A percentile compares a stretch with the other conserved stretches of the same genome.
These are phyloP conservation scores for Bombus superbus DNA, from an alignment of 1,140 invertebrate species.

Conservation along the genomic window DNA sequence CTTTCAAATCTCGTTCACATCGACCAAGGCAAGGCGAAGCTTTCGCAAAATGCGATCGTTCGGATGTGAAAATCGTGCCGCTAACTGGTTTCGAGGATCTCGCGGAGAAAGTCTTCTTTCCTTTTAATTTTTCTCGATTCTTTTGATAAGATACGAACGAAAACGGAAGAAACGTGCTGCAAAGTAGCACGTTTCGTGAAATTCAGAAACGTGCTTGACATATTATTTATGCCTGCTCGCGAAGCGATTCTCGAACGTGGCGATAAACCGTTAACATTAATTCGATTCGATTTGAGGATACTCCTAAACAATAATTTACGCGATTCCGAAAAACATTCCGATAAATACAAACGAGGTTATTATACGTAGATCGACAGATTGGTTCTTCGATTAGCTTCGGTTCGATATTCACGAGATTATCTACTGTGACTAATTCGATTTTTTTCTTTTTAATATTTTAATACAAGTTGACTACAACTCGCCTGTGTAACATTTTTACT, in stretches of 20 bases:
- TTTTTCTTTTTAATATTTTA: neutral
- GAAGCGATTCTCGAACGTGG: neutral
- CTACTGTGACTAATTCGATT: neutral
- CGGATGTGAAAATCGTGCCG: neutral
- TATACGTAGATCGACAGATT: neutral
- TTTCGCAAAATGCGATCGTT: neutral
- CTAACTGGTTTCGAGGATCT: neutral
- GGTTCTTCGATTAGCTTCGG: no score
- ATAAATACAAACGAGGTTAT: neutral
- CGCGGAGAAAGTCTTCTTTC: neutral
- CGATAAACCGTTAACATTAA: neutral
- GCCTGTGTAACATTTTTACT: neutral
- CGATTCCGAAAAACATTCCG: neutral
- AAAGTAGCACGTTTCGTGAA: neutral
- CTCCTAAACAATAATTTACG: neutral
- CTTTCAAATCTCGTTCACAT: no score
- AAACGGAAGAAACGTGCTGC: neutral
- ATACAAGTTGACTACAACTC: neutral
- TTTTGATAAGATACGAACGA: neutral
- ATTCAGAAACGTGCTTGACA: neutral
- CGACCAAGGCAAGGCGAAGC: no score
- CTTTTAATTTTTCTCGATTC: neutral
- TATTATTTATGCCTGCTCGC: neutral
- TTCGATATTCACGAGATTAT: neutral
- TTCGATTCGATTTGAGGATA: neutral